Percentiles rank a stretch among this genome's conserved stretches.
Conservation (phyloP, 2,888 invertebrate genomes). For the Volucella zonaria region DNA sequence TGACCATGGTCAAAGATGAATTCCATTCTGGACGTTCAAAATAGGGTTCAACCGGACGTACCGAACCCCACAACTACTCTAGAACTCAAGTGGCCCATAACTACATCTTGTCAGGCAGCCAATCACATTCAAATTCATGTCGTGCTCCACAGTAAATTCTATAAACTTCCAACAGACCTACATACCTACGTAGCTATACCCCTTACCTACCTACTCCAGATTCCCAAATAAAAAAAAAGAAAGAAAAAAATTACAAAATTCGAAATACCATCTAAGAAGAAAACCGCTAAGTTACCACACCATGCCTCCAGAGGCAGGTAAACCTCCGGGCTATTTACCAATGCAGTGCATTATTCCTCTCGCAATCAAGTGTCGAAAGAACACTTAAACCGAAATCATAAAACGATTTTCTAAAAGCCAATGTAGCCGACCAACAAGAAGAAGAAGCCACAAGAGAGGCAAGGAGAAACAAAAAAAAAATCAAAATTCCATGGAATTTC, state of each 20-base stretch:
- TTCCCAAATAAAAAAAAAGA: neutral
- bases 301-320: neutral
- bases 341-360: slow-evolving; percentile 45
- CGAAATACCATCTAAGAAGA: slow-evolving; percentile 4
- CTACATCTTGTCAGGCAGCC: neutral
- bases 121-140: slow-evolving; percentile 3
- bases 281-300: neutral
- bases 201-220: neutral
- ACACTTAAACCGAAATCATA: slow-evolving; percentile 47
- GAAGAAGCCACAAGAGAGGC: neutral
- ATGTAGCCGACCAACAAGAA: neutral
- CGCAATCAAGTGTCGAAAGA: slow-evolving; percentile 52
- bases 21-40: too few relatives aligned
- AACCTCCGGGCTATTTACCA: slow-evolving; percentile 1
- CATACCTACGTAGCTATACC: too few relatives aligned
- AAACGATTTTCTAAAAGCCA: slow-evolving; percentile 28
- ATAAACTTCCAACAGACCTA: neutral
- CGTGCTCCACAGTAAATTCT: neutral
- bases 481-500: slow-evolving; percentile 50
- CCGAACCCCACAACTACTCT: too few relatives aligned
- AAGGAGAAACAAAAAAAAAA: slow-evolving; percentile 5
- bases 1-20: too few relatives aligned
- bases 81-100: too few relatives aligned
- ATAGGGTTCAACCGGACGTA: too few relatives aligned
- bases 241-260: neutral